phyloP scores from a whole-genome alignment of 2,113 vertebrate genomes.

The Perca fluviatilis region DNA sequence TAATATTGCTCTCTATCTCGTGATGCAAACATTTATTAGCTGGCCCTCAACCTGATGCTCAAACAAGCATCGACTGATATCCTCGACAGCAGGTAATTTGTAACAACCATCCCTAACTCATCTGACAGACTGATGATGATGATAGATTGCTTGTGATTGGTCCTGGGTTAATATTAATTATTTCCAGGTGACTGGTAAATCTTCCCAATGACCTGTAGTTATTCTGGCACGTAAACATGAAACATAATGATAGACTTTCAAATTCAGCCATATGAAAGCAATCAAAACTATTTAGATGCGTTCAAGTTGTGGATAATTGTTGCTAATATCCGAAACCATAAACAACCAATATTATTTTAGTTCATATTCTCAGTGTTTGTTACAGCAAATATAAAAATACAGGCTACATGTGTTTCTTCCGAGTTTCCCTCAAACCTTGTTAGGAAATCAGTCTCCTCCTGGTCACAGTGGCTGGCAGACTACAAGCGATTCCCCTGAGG shows the following conservation, averaged over 20 bases:
- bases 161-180: conserved; percentile 67
- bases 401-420: conserved; percentile 31
- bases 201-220: conserved; percentile 39
- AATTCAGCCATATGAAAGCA: conserved; percentile 26
- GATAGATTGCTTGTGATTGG: conserved; percentile 70
- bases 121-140: conserved; percentile 66
- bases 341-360: conserved; percentile 2
- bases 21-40: conserved; percentile 50
- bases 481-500: conserved; percentile 77
- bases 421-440: conserved; percentile 57
- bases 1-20: conserved; percentile 33
- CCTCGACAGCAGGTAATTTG: conserved; percentile 61
- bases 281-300: conserved; percentile 17
- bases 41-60: conserved; percentile 42
- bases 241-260: conserved; percentile 5
- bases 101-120: conserved; percentile 58
- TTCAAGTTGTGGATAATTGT: not conserved
- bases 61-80: conserved; percentile 50
- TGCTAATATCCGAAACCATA: conserved; percentile 14
- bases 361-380: conserved; percentile 26
- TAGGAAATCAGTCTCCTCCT: conserved; percentile 63
- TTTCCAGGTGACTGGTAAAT: conserved; percentile 69
- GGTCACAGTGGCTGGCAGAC: conserved; percentile 80
- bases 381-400: conserved; percentile 48
- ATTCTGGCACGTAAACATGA: conserved; percentile 31